phyloP scores from a whole-genome alignment of 2,888 invertebrate genomes.

The Cacoxenus indagator region DNA sequence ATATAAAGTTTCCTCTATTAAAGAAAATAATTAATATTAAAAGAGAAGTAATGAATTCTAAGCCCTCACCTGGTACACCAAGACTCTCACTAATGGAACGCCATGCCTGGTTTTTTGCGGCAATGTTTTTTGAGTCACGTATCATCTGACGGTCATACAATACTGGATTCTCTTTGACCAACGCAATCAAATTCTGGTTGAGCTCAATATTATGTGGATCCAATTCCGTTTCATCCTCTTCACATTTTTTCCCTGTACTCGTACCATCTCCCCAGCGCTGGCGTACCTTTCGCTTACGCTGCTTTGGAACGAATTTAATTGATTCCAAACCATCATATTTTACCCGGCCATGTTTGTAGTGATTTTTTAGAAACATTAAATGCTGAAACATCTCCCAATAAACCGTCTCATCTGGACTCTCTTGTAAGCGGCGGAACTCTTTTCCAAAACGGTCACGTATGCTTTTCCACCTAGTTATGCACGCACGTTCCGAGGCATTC shows the following conservation, averaged over 20 bases:
- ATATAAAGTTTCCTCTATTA: slow-evolving; percentile 58
- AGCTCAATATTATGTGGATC: slow-evolving; percentile 47
- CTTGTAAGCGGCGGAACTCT: slow-evolving; percentile 59
- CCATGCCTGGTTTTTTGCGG: slow-evolving; percentile 64
- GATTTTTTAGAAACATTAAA: slow-evolving; percentile 58
- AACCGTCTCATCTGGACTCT: slow-evolving; percentile 54
- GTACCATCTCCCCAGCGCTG: neutral
- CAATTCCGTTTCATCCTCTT: slow-evolving; percentile 34
- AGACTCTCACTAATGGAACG: slow-evolving; percentile 54
- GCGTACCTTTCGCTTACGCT: slow-evolving; percentile 21
- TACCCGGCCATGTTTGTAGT: slow-evolving; percentile 63
- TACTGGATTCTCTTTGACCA: slow-evolving; percentile 61
- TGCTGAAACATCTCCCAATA: slow-evolving; percentile 65
- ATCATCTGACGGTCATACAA: slow-evolving; percentile 61
- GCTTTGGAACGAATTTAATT: slow-evolving; percentile 52
- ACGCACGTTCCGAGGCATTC: slow-evolving; percentile 61
- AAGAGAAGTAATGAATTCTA: neutral
- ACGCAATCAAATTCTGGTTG: slow-evolving; percentile 56
- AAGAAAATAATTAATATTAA: neutral
- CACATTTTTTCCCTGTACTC: slow-evolving; percentile 23
- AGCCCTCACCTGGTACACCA: slow-evolving; percentile 56
- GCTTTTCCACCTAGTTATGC: slow-evolving; percentile 66
- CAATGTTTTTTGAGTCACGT: slow-evolving; percentile 62
- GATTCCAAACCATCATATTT: slow-evolving; percentile 49
- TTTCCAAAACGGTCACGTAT: slow-evolving; percentile 65